phyloP scores from a whole-genome alignment of 2,888 invertebrate species.

The Dendrolimus pini region DNA sequence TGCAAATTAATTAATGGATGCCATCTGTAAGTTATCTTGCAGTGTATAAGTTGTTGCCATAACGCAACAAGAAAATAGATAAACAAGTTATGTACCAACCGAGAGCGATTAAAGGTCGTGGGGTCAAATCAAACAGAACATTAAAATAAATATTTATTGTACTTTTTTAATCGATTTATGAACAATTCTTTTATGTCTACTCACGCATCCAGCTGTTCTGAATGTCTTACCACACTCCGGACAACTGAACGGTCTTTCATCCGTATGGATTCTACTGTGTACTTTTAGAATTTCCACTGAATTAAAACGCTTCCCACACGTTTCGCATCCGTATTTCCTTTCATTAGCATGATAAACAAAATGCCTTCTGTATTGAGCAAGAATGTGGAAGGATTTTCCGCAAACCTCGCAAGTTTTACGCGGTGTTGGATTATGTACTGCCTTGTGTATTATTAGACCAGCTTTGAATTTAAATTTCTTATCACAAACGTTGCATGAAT shows the following conservation, averaged over 20 bases:
- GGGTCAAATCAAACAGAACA: conserved; percentile 8
- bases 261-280: conserved; percentile 67
- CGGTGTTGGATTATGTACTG: conserved; percentile 61
- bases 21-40: too few species aligned
- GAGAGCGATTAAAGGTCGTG: not conserved
- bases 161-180: conserved; percentile 37
- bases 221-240: conserved; percentile 67
- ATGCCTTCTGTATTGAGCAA: conserved; percentile 68
- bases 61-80: too few species aligned
- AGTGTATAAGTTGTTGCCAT: too few species aligned
- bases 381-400: conserved; percentile 69
- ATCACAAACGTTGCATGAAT: conserved; percentile 62
- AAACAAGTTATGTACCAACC: too few species aligned
- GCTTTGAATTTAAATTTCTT: conserved; percentile 70
- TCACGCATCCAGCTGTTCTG: conserved; percentile 66
- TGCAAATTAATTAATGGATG: too few species aligned
- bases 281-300: conserved; percentile 68
- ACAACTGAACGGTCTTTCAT: conserved; percentile 63
- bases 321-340: conserved; percentile 65
- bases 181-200: conserved; percentile 61
- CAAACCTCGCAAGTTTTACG: conserved; percentile 71
- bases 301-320: conserved; percentile 73
- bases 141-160: conserved; percentile 26
- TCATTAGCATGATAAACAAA: conserved; percentile 72
- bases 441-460: conserved; percentile 60